Base-by-base conservation (phyloP, 2,797 vertebrate species). In the Lepidocolaptes lacrymiger region DNA sequence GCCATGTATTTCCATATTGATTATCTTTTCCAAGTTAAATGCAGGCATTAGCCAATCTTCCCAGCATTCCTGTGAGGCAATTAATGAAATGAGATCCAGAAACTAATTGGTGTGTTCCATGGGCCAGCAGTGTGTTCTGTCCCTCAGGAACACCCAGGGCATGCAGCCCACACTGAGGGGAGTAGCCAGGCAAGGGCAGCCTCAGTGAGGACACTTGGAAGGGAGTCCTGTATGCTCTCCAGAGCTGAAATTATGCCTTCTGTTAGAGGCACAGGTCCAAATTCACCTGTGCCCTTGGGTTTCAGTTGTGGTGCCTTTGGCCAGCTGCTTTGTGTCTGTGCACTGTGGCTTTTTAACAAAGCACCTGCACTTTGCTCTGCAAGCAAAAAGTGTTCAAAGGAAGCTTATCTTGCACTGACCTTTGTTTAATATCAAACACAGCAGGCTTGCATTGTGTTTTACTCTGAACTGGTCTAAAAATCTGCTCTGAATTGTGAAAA, bases 1-100 rank as follows among this genome's bases (percentile, higher is more conserved):
- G 4, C 58, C 0, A 0, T 39, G 5, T 69, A 14, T 64, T 85
- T 83, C 68, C 82, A 1, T 39, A 30, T 64, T n/a, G 28, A 52
- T 85, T 78, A 62, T 46, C 49, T 86, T 56, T 26, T 69, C 41
- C 9, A 75, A 83, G 61, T 75, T 80, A 89, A 92, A 73, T 41
- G 78, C 26, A 78, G 52, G 51, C 69, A 26, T 79, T 89, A 74
- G 71, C 67, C 66, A n/a, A 80, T 77, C 71, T 82, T 59, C 26
- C 12, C 56, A 68, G 61, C 56, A 44, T 62, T 91, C 61, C 72
- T 71, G 30, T 39, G 52, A 89, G 81, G 74, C 56, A 88, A 54
- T 54, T 74, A 74, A 68, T 69, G 18, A 34, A 93, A 91, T 62
- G n/a, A 28, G 75, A 37, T 32, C 12, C 15, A 37, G 32, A 34